These are phyloP conservation scores for Gibbula magus DNA, from an alignment of 2,888 invertebrate species.

Conservation along the genomic window DNA sequence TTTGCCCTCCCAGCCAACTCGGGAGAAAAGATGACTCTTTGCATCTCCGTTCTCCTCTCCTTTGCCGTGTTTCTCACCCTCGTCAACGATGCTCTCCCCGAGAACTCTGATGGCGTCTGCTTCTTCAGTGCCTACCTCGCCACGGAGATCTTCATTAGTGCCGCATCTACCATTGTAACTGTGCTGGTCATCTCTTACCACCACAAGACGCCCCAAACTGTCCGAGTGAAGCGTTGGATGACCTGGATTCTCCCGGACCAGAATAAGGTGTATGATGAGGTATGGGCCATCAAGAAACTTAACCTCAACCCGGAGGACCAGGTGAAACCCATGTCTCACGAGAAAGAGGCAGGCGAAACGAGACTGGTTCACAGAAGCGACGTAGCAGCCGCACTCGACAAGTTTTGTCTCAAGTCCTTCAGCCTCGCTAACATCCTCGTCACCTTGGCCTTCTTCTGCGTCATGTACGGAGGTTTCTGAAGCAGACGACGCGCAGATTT, in stretches of 20 bases:
- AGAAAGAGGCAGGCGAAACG: not conserved
- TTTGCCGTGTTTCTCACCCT: constrained; percentile 14
- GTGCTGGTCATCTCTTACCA: not conserved
- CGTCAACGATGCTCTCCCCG: constrained; percentile 11
- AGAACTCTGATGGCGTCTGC: constrained; percentile 9
- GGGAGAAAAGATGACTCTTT: constrained; percentile 4
- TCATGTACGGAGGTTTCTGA: not conserved
- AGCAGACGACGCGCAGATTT: no score
- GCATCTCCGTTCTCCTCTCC: constrained; percentile 12
- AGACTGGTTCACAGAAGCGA: not conserved
- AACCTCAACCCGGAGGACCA: not conserved
- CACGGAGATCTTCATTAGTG: constrained; percentile 1
- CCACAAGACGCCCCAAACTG: not conserved
- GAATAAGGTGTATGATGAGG: not conserved
- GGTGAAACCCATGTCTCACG: not conserved
- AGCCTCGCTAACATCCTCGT: not conserved
- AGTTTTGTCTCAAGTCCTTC: not conserved
- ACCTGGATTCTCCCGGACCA: not conserved
- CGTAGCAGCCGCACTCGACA: not conserved
- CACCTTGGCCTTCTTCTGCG: not conserved
- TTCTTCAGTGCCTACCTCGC: constrained; percentile 18
- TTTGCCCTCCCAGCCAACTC: constrained; percentile 9
- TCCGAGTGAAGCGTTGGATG: not conserved
- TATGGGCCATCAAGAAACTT: not conserved
- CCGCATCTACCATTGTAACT: not conserved